These are phyloP conservation scores for Noctua pronuba DNA, from an alignment of 2,888 invertebrate genomes.

Conservation along the genomic window DNA sequence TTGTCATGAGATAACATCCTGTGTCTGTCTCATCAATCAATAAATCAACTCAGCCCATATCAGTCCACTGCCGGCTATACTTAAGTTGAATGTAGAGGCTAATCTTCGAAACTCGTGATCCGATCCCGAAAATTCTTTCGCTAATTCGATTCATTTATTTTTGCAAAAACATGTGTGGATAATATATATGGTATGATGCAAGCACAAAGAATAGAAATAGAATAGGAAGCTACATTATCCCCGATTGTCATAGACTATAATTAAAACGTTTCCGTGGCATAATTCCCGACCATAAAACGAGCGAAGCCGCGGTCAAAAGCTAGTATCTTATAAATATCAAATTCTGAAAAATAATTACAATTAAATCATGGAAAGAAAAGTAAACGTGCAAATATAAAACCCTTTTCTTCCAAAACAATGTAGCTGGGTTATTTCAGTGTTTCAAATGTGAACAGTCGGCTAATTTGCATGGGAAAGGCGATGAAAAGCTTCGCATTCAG, in stretches of 20 bases:
- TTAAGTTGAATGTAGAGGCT: background rate
- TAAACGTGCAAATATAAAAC: background rate
- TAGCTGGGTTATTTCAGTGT: slow-evolving; percentile 16
- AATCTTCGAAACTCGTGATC: background rate
- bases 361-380: background rate
- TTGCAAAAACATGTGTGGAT: no score
- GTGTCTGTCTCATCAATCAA: background rate
- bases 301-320: background rate
- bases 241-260: background rate
- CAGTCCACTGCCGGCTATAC: background rate
- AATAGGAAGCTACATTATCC: background rate
- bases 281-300: background rate
- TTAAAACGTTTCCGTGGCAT: background rate
- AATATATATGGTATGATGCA: no score
- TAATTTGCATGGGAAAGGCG: slow-evolving; percentile 82
- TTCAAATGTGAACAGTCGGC: slow-evolving; percentile 65
- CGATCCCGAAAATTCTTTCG: background rate
- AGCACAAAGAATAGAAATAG: no score
- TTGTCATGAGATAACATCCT: no score
- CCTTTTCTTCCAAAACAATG: slow-evolving; percentile 7
- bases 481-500: slow-evolving; percentile 71
- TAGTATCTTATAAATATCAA: background rate
- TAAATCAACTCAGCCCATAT: background rate
- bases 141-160: no score
- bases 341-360: background rate